Base-by-base conservation (phyloP, 2,113 vertebrate genomes). In the Nycticebus coucang region DNA sequence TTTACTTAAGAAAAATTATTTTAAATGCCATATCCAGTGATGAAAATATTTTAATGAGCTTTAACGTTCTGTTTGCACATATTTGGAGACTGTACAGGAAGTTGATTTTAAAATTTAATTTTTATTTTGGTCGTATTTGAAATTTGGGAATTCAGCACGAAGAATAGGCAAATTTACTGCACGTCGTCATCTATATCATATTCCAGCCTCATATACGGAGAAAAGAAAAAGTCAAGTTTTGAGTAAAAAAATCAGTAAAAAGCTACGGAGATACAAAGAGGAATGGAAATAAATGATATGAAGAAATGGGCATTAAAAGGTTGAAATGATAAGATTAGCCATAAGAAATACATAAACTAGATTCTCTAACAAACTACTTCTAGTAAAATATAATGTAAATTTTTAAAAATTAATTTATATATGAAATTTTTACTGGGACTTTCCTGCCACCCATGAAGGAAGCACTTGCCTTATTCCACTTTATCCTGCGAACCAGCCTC, bases 41-140 rank as follows among this genome's bases (percentile, higher is more conserved):
- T 7, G n/a, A 57, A 83, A 86, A 17, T n/a, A 50, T 83, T 88
- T 26, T 33, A 55, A 41, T 72, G 4, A 62, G 12, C 19, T 90
- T 91, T 68, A 60, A 12, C 53, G 5, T 59, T 89, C 1, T 41
- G 0, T 45, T 87, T 96, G 15, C 30, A 86, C 5, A 19, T 55
- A 78, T 60, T 45, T 85, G 10, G n/a, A 82, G 22, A 59, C 4
- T 53, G 2, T 71, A n/a, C 13, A 7, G 30, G 0, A 3, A 66
- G 15, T 82, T 89, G 14, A 28, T 88, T 96, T 94, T 72, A 80
- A 55, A 81, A 28, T 87, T 80, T 91, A 66, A 59, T 35, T 71
- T 78, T 53, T 4, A n/a, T 28, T 71, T 89, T 71, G 71, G 1
- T 74, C 87, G 5, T 22, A 59, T 91, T 69, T 89, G 45, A 37